Conservation (phyloP, 1,140 invertebrate genomes). For the silkworm (Bombyx mori) region ASM3026992v2 NC_085131.1:3351501-3352000, state of each 20-base stretch:
- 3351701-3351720: constrained; percentile 90
- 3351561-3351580: constrained; percentile 64
- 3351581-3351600: constrained; percentile 54
- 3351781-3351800: constrained; percentile 92
- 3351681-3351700: constrained; percentile 80
- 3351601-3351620: not conserved
- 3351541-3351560: constrained; percentile 57
- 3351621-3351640: too few relatives aligned
- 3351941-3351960: constrained; percentile 30
- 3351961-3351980: too few relatives aligned
- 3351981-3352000: too few relatives aligned
- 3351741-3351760: constrained; percentile 86
- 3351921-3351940: constrained; percentile 97
- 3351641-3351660: too few relatives aligned
- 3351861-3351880: constrained; percentile 96
- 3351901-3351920: constrained; percentile 97
- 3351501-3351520: constrained; percentile 46
- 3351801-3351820: constrained; percentile 96
- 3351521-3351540: constrained; percentile 50
- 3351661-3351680: constrained; percentile 18
- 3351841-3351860: constrained; percentile 91
- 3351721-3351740: constrained; percentile 93
- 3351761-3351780: constrained; percentile 93
- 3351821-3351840: constrained; percentile 91
- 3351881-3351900: constrained; percentile 96